Conservation (phyloP, 2,797 vertebrate species). For the Myotis pilosus region DNA sequence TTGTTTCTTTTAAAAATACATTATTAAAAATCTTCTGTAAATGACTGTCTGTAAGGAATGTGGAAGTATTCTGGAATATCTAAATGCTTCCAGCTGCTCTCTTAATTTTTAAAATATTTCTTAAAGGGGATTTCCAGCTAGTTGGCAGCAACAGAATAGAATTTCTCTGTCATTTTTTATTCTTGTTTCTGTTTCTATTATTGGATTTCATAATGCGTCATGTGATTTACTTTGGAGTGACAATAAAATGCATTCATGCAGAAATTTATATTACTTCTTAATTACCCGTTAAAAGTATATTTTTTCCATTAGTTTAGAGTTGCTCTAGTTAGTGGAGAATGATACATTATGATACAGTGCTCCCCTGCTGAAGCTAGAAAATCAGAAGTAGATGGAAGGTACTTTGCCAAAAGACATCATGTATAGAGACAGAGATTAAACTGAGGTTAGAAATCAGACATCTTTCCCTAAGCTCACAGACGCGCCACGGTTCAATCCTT, state of each 20-base stretch:
- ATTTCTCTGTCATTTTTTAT: neutral
- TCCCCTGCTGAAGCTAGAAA: neutral
- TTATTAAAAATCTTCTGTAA: constrained; percentile 47
- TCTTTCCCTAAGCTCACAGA: neutral
- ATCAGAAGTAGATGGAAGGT: neutral
- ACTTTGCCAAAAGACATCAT: neutral
- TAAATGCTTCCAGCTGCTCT: constrained; percentile 72
- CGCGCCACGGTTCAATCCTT: neutral
- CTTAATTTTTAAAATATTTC: constrained; percentile 67
- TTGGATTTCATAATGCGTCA: constrained; percentile 44
- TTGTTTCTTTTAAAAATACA: constrained; percentile 43
- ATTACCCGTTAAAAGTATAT: constrained; percentile 8
- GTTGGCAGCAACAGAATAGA: constrained; percentile 53
- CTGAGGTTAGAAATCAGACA: neutral
- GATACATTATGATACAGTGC: neutral
- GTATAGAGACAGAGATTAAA: neutral
- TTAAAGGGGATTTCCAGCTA: constrained; percentile 69
- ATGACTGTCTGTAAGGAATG: constrained; percentile 50
- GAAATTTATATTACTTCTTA: constrained; percentile 15
- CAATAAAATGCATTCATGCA: constrained; percentile 32
- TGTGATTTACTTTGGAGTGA: constrained; percentile 22
- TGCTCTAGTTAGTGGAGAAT: neutral
- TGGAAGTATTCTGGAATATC: constrained; percentile 59
- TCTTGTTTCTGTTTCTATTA: constrained; percentile 44
- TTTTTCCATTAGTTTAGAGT: neutral